phyloP scores from a whole-genome alignment of 2,888 invertebrate species.

The Blastobasis adustella region DNA sequence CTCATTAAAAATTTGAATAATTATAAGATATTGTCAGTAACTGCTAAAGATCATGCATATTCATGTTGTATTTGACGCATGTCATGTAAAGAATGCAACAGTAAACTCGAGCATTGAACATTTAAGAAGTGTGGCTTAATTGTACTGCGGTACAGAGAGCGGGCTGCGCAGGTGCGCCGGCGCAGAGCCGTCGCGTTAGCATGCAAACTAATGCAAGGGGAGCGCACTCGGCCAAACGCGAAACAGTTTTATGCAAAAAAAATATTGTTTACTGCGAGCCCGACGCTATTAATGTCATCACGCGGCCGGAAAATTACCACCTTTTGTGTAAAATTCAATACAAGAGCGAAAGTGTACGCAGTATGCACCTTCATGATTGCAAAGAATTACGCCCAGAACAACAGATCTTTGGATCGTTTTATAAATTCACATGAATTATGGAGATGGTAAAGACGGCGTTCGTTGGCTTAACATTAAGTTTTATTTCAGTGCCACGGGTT shows the following conservation, averaged over 20 bases:
- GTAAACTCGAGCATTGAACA: conserved; percentile 3
- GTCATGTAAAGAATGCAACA: neutral
- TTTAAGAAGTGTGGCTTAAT: conserved; percentile 15
- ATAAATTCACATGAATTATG: conserved; percentile 53
- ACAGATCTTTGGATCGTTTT: conserved; percentile 40
- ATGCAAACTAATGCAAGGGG: conserved; percentile 41
- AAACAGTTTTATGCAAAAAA: conserved; percentile 55
- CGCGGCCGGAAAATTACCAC: conserved; percentile 62
- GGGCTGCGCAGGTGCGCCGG: conserved; percentile 17
- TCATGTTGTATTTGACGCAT: no score
- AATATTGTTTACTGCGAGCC: conserved; percentile 44
- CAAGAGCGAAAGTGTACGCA: conserved; percentile 51
- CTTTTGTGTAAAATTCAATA: conserved; percentile 65
- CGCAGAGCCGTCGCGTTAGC: conserved; percentile 32
- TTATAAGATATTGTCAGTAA: no score
- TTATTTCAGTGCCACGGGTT: conserved; percentile 41
- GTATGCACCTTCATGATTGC: conserved; percentile 32
- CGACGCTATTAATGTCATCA: conserved; percentile 62
- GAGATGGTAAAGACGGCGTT: conserved; percentile 45
- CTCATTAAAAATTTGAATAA: conserved; percentile 1
- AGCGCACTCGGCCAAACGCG: conserved; percentile 35
- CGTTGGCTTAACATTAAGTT: conserved; percentile 39
- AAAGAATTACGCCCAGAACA: conserved; percentile 37
- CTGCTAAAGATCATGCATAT: no score
- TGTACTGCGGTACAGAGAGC: conserved; percentile 17